These are phyloP conservation scores for Rotaria macrura DNA, from an alignment of 2,888 invertebrate genomes.

Conservation along the genomic window DNA sequence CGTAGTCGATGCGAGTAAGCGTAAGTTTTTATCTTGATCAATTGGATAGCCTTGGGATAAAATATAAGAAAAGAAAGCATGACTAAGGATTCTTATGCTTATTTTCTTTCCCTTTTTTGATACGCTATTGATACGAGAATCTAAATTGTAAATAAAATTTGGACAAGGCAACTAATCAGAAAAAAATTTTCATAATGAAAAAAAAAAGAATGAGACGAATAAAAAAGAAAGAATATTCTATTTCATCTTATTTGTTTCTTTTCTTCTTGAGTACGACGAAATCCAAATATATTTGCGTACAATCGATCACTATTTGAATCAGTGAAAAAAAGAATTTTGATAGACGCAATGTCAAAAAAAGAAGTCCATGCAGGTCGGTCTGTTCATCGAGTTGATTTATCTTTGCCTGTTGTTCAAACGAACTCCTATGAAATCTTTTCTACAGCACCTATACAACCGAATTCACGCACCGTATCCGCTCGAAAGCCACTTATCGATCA, in stretches of 20 bases:
- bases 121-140: neutral
- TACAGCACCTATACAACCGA: neutral
- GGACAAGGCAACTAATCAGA: too few relatives aligned
- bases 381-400: neutral
- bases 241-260: neutral
- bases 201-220: neutral
- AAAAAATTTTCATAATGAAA: neutral
- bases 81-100: too few relatives aligned
- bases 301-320: neutral
- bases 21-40: too few relatives aligned
- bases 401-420: neutral
- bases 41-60: too few relatives aligned
- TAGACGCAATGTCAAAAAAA: neutral
- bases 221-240: neutral
- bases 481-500: neutral
- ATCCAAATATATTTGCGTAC: neutral
- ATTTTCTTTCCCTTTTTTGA: too few relatives aligned
- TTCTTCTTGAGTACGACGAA: neutral
- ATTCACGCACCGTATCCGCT: neutral
- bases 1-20: too few relatives aligned
- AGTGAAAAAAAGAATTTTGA: neutral
- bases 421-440: neutral
- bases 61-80: too few relatives aligned
- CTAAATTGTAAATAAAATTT: neutral
- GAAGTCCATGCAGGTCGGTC: neutral